These are phyloP conservation scores for Lagocephalus sceleratus DNA, from an alignment of 2,797 vertebrate species.

Conservation along the genomic window DNA sequence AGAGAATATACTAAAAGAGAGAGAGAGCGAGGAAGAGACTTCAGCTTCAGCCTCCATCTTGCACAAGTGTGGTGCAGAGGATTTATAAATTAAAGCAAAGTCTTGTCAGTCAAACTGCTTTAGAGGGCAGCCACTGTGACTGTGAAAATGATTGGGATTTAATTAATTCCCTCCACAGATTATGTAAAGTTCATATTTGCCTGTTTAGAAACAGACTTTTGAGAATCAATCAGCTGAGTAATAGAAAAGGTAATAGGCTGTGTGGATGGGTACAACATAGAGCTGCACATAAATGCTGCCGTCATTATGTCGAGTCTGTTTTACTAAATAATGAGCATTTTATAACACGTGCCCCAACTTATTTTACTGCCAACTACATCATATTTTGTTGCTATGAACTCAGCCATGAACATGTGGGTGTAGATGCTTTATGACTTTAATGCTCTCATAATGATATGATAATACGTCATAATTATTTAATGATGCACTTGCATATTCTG, in stretches of 20 bases:
- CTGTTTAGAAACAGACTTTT: conserved; percentile 71
- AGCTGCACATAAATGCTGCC: conserved; percentile 58
- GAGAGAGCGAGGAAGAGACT: neutral
- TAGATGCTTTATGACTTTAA: too few species aligned
- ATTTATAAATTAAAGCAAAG: conserved; percentile 33
- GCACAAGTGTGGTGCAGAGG: conserved; percentile 24
- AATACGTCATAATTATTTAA: too few species aligned
- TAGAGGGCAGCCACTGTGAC: conserved; percentile 65
- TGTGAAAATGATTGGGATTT: conserved; percentile 70
- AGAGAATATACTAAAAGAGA: conserved; percentile 1
- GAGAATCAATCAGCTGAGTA: conserved; percentile 75
- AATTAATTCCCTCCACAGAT: conserved; percentile 70
- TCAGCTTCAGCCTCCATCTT: conserved; percentile 25
- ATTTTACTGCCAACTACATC: conserved; percentile 6
- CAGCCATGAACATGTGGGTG: too few species aligned
- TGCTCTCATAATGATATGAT: too few species aligned
- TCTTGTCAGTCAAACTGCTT: conserved; percentile 63
- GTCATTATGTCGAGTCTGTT: conserved; percentile 52
- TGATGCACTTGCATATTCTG: too few species aligned
- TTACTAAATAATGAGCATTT: conserved; percentile 29
- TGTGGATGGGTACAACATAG: conserved; percentile 56
- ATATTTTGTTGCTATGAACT: neutral
- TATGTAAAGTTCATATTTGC: conserved; percentile 74
- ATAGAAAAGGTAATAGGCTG: conserved; percentile 71
- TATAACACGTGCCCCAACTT: conserved; percentile 1